Evolutionary conservation across 2,888 invertebrate genomes (phyloP).

Genomic region (Gymnocheta viridis): DNA sequence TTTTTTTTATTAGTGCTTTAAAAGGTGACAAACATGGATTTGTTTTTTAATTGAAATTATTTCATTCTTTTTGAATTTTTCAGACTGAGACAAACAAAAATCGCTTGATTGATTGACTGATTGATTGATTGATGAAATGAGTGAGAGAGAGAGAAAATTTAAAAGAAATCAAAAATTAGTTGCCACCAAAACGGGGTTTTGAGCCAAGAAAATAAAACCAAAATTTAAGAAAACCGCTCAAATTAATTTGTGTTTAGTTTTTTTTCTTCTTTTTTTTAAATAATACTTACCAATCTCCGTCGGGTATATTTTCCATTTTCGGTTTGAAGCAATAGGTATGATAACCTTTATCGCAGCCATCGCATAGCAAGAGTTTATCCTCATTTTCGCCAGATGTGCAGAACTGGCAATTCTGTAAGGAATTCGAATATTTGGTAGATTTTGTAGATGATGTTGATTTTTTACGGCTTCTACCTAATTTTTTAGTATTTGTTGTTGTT

Average conservation of each 20-base stretch:
- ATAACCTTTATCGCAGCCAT: constrained; percentile 98
- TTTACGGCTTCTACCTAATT: constrained; percentile 73
- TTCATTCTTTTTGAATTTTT: constrained; percentile 4
- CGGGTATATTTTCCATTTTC: constrained; percentile 97
- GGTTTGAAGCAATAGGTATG: constrained; percentile 99
- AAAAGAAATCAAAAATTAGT: constrained; percentile 43
- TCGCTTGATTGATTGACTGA: constrained; percentile 13
- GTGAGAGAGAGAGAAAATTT: constrained; percentile 35
- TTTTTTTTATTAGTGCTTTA: constrained; percentile 57
- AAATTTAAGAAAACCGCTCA: neutral
- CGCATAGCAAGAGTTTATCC: constrained; percentile 96
- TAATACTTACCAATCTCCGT: constrained; percentile 97
- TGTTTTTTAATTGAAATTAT: neutral
- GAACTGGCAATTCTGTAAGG: constrained; percentile 96
- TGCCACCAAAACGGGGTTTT: constrained; percentile 62
- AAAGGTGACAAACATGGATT: constrained; percentile 64
- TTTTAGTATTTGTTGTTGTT: constrained; percentile 71
- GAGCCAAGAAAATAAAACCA: neutral
- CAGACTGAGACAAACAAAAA: constrained; percentile 43
- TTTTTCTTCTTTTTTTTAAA: constrained; percentile 56
- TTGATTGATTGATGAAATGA: constrained; percentile 29
- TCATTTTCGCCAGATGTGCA: constrained; percentile 98
- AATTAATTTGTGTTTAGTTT: neutral
- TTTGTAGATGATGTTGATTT: constrained; percentile 77
- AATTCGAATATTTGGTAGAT: constrained; percentile 79